Base-by-base conservation (phyloP, 2,113 vertebrate species). In the Recurvirostra avosetta region DNA sequence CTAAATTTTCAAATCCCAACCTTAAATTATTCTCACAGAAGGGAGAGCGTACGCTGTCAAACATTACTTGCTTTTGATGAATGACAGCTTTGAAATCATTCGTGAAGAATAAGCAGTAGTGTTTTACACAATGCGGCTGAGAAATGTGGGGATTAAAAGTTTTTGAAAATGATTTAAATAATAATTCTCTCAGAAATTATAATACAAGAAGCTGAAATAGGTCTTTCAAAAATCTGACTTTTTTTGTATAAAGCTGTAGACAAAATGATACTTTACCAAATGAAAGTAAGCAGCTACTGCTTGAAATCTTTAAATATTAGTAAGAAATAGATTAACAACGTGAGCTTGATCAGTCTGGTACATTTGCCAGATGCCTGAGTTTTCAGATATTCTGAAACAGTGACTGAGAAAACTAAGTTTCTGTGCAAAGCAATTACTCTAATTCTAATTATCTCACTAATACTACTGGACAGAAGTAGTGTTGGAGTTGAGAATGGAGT, bases 41-140 rank as follows among this genome's bases (percentile, higher is more conserved):
- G 6, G 9, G 2, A 2, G 34, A 30, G 23, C 1, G 0, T 53
- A 58, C 3, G 12, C 11, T 86, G 89, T 71, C 15, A 86, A 53
- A 71, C 11, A 36, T 77, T 30, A 12, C 27, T 86, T 8, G 2
- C 41, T 77, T n/a, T 77, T n/a, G 11, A 23, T 58, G 55, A 83
- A 53, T 52, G 32, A 29, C 66, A 68, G 55, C 59, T 75, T 84
- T 45, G 8, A 80, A 95, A 55, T 61, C 1, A 15, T 38, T 63
- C 6, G 3, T 43, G 13, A 85, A 71, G 52, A 78, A 20, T 41
- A 65, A 58, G 34, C 40, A 41, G 7, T 47, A 20, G 18, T 32
- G 25, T 73, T 91, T 66, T 22, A 12, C 5, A 12, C 12, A 61
- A 3, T 27, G 27, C 36, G 68, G 45, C 41, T 71, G 47, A 66